Base-by-base conservation (phyloP, 2,113 vertebrate species). In the Oceanites oceanicus region DNA sequence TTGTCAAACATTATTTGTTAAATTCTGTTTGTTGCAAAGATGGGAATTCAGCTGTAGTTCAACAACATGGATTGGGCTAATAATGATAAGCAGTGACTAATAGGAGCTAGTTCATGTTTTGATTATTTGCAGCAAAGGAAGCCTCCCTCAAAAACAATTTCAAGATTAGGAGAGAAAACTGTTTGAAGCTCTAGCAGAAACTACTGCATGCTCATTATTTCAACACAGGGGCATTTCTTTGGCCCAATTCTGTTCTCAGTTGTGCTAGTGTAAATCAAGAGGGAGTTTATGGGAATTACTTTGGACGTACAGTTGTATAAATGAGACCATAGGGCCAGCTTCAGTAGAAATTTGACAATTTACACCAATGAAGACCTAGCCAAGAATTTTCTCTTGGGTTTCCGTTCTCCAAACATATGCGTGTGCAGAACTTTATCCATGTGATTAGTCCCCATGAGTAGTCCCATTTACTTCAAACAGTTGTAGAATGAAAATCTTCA, bases 1-100 rank as follows among this genome's bases (percentile, higher is more conserved):
- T 97, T 95, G 98, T 98, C 97, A 97, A 95, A 86, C 94, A 83
- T 67, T 96, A 97, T 97, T 98, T 97, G 97, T 94, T 97, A 93
- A 85, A 88, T 89, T 94, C 87, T 97, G 92, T 96, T 97, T 96
- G 94, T 97, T 95, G 90, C 95, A 91, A 88, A 95, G 94, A 88
- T 85, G 94, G 74, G 96, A 96, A 95, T 91, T 96, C 96, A 86
- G 82, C 65, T 91, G 94, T 93, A 92, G 95, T 80, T 88, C 95
- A 97, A 93, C 94, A 95, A 94, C 92, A 63, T 0, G 42, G 79
- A 86, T 56, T 7, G 14, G 40, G 55, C 78, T 82, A 95, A 97
- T 95, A 93, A 85, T 50, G 80, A 90, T 67, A 80, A 92, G 84
- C 32, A 71, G 92, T 70, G 89, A 97, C 77, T 96, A 94, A 97